Evolutionary conservation across 2,888 invertebrate genomes (phyloP), one percentile per base, ranked within the genome.

Genomic region (Ophion costatus): DNA sequence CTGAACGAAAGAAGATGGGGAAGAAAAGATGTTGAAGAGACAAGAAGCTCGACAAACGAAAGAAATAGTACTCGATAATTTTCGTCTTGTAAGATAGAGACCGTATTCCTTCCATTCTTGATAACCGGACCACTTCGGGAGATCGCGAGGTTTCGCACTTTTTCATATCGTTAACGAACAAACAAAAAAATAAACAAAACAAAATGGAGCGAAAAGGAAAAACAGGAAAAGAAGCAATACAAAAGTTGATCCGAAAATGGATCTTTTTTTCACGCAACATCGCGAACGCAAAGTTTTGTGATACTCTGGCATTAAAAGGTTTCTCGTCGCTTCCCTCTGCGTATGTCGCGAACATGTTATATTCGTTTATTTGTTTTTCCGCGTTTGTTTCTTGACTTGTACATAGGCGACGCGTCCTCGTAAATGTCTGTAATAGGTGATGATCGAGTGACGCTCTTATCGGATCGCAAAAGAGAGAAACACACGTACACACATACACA

Each of bases 21-120:
- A 70, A n/a, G 42, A 74, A 82, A 63, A 59, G 51, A 51, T 4
- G 29, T 29, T 4, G 29, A 56, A 71, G 67, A 51, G 70, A 42
- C n/a, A 83, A 61, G 14, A 56, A 64, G 51, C 89, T 89, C 51
- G 51, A 86, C 82, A 82, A 85, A 79, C 77, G 63, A 87, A 80
- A 80, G 81, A 85, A 87, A 87, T 88, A 86, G 89, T 88, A 91
- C 89, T 89, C 87, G 82, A 89, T 87, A 90, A 89, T 84, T 85
- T 85, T 89, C 88, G 91, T 89, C 90, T 90, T 91, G 91, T 92
- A 92, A 90, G 87, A 91, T 92, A 92, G 91, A 92, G 91, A 90
- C 88, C 89, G 88, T 90, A 91, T 90, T 91, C 90, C 91, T 92
- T 92, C 92, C 89, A 92, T 88, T 83, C 83, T 84, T 84, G 69